These are phyloP conservation scores for Dreissena polymorpha DNA, from an alignment of 1,140 invertebrate species.

Conservation along the genomic window DNA sequence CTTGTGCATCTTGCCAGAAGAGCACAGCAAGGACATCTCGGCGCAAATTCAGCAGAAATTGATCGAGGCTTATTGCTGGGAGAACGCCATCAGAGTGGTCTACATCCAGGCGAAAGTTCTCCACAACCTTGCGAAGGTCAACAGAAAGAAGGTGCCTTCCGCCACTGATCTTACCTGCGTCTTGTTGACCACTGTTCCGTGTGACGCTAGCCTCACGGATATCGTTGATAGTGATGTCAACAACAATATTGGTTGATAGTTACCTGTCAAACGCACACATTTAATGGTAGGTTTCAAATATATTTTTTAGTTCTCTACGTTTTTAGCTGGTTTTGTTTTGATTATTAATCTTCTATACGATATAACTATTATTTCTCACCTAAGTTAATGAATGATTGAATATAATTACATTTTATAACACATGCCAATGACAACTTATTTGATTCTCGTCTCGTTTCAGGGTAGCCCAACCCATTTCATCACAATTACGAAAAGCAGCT, in stretches of 20 bases:
- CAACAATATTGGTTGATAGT: slow-evolving; percentile 27
- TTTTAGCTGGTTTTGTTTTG: not conserved
- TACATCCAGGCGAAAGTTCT: not conserved
- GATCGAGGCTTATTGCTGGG: slow-evolving; percentile 76
- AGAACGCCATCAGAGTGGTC: slow-evolving; percentile 72
- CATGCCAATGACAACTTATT: not conserved
- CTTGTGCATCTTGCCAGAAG: slow-evolving; percentile 70
- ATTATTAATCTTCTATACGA: not conserved
- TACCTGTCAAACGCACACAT: not conserved
- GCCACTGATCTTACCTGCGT: slow-evolving; percentile 2
- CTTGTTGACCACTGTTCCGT: slow-evolving; percentile 7
- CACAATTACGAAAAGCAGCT: not conserved
- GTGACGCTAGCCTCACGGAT: not conserved
- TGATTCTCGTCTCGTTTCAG: slow-evolving; percentile 16
- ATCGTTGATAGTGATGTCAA: not conserved
- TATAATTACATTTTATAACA: not conserved
- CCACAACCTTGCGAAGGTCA: not conserved
- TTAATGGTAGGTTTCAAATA: slow-evolving; percentile 4
- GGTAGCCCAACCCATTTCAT: slow-evolving; percentile 30
- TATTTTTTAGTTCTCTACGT: not conserved
- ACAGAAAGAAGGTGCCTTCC: not conserved
- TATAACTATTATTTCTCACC: not conserved
- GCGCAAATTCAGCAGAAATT: slow-evolving; percentile 75
- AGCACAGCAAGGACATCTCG: slow-evolving; percentile 60
- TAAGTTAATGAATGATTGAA: not conserved